A percentile compares a stretch with the other conserved stretches of the same genome.
Conservation (phyloP, 2,888 invertebrate species). For the Cerastoderma edule region DNA sequence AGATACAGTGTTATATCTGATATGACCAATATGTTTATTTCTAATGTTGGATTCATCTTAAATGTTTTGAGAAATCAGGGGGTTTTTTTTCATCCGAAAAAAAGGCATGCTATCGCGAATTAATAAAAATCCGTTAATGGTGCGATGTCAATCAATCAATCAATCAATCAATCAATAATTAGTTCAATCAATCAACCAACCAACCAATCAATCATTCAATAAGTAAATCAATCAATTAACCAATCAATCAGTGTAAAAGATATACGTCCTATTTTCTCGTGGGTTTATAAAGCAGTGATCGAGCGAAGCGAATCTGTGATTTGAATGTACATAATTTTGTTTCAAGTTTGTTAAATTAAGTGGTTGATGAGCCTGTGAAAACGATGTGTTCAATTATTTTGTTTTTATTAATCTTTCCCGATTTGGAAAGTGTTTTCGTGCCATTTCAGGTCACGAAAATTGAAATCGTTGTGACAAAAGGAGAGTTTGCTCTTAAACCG, state of each 20-base stretch:
- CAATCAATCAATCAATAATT: too few relatives aligned
- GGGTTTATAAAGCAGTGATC: too few relatives aligned
- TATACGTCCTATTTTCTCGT: neutral
- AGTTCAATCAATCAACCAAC: too few relatives aligned
- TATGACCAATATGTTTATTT: too few relatives aligned
- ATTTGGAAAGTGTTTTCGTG: neutral
- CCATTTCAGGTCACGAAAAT: neutral
- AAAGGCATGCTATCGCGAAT: too few relatives aligned
- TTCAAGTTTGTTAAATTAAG: neutral
- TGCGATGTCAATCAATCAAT: too few relatives aligned
- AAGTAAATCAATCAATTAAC: neutral
- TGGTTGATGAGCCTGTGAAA: neutral
- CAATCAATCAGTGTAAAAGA: neutral
- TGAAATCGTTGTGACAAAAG: neutral
- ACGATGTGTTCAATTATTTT: neutral
- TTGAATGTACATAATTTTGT: neutral
- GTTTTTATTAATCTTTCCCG: neutral
- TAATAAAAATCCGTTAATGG: too few relatives aligned
- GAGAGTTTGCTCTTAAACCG: neutral
- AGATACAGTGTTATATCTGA: too few relatives aligned
- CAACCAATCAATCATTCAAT: neutral
- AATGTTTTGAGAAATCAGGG: too few relatives aligned
- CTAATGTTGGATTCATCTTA: too few relatives aligned
- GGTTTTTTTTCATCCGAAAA: too few relatives aligned
- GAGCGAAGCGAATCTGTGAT: conserved; percentile 23